Percentiles rank a stretch among this genome's conserved stretches.
Evolutionary conservation across 2,113 vertebrate species (phyloP).

Genomic region (Cariama cristata): DNA sequence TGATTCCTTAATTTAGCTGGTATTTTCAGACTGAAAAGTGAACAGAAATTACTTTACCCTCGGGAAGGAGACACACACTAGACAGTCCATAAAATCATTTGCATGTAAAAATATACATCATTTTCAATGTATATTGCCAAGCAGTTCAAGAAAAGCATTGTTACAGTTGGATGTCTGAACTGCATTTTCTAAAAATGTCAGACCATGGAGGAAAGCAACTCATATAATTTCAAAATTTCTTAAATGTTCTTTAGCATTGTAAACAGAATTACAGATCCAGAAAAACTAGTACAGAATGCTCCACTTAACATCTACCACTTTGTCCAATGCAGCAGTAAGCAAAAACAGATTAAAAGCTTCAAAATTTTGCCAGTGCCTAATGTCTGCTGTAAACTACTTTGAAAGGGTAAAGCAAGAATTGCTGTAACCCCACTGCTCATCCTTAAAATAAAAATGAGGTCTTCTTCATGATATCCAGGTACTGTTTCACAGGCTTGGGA

Average conservation of each 20-base stretch:
- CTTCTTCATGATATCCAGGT: rapidly evolving
- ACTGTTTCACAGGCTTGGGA: not conserved
- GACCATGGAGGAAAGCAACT: not conserved
- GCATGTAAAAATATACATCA: not conserved
- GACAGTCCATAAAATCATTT: not conserved
- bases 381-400: not conserved
- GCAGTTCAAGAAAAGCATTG: not conserved
- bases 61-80: not conserved
- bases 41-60: not conserved
- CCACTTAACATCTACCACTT: not conserved
- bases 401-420: not conserved
- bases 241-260: not conserved
- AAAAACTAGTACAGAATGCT: not conserved
- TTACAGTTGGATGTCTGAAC: not conserved
- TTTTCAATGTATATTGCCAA: not conserved
- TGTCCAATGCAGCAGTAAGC: not conserved
- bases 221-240: not conserved
- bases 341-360: not conserved
- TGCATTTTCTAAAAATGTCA: not conserved
- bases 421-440: not conserved
- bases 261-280: not conserved
- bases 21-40: not conserved
- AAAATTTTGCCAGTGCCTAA: not conserved
- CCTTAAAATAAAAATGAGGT: not conserved
- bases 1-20: not conserved